Conservation (phyloP, 2,797 vertebrate genomes). For the Vipera ursinii region DNA sequence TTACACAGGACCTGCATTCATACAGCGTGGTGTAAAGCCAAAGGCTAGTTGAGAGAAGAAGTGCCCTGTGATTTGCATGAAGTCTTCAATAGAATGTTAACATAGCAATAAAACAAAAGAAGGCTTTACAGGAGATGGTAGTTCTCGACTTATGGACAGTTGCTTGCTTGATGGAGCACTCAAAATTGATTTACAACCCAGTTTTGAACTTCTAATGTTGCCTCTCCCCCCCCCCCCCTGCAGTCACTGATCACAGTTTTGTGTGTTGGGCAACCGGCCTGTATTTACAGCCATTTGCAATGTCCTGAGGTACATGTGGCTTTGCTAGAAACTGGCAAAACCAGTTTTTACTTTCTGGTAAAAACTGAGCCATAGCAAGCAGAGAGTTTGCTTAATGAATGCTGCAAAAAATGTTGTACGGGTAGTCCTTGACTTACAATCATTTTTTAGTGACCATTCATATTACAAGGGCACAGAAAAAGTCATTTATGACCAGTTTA, state of each 20-base stretch:
- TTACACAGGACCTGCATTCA: background rate
- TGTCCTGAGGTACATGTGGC: background rate
- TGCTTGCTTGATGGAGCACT: background rate
- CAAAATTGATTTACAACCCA: background rate
- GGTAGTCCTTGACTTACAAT: too few relatives aligned
- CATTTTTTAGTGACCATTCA: too few relatives aligned
- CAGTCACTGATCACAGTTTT: background rate
- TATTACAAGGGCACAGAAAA: background rate
- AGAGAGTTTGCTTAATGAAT: too few relatives aligned
- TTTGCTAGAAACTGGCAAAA: background rate
- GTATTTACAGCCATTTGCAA: background rate
- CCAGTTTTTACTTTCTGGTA: background rate
- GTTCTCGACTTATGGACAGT: background rate
- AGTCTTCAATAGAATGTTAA: background rate
- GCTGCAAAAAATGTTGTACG: background rate
- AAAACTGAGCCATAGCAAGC: background rate
- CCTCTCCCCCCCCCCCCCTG: too few relatives aligned
- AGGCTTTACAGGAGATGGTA: background rate
- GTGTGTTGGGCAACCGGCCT: background rate
- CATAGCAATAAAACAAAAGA: background rate
- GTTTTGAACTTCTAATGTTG: background rate
- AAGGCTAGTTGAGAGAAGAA: background rate
- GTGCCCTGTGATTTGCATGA: background rate
- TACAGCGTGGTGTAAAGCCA: background rate
- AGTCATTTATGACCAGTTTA: background rate